A percentile compares a stretch with the other conserved stretches of the same genome.
These are phyloP conservation scores for Ibidorhyncha struthersii DNA, from an alignment of 2,113 vertebrate genomes.

Conservation along the genomic window DNA sequence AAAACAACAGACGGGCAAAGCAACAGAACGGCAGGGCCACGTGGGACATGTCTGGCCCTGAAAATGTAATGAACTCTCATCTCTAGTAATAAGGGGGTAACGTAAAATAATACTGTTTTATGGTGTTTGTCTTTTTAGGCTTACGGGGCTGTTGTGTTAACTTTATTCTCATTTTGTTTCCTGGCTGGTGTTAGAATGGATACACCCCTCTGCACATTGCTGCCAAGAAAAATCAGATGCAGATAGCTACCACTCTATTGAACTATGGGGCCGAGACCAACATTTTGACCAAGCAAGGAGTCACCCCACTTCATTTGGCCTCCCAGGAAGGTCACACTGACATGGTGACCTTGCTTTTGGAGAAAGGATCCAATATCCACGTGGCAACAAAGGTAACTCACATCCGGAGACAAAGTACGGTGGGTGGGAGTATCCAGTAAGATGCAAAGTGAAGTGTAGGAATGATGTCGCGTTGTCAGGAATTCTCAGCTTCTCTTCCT, in stretches of 20 bases:
- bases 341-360: constrained; percentile 88
- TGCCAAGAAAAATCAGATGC: constrained; percentile 98
- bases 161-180: not conserved
- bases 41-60: not conserved
- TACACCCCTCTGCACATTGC: constrained; percentile 93
- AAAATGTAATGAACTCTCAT: not conserved
- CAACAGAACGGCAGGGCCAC: not conserved
- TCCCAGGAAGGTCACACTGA: constrained; percentile 93
- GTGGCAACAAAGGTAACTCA: constrained; percentile 87
- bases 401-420: not conserved
- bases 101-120: not conserved
- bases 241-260: constrained; percentile 90
- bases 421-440: not conserved
- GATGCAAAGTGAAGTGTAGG: too few relatives aligned
- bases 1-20: not conserved
- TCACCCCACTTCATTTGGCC: constrained; percentile 92
- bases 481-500: too few relatives aligned
- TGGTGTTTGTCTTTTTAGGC: not conserved
- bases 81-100: not conserved
- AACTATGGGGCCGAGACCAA: constrained; percentile 89
- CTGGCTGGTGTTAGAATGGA: constrained; percentile 83
- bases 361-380: constrained; percentile 87
- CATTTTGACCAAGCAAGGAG: constrained; percentile 92
- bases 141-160: not conserved
- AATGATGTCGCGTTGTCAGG: not conserved